Conservation (phyloP, 2,888 invertebrate genomes). For the Adelphocoris suturalis region DNA sequence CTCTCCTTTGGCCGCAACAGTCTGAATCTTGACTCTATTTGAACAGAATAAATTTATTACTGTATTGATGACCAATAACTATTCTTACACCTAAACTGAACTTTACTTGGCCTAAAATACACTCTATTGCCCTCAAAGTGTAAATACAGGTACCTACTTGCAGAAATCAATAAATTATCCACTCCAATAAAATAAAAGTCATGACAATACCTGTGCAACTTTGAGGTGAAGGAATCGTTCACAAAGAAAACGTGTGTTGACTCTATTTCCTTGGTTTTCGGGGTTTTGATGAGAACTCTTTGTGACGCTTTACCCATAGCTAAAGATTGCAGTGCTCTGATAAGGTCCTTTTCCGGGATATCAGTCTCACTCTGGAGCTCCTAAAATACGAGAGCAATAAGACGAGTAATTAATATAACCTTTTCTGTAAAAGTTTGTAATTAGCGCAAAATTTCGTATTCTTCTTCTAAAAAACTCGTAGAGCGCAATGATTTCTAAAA, state of each 20-base stretch:
- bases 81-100: no score
- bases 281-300: constrained; percentile 94
- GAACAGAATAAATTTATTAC: neutral
- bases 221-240: constrained; percentile 98
- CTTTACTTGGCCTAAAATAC: no score
- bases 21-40: constrained; percentile 92
- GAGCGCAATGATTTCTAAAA: no score
- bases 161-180: no score
- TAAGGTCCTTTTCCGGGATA: constrained; percentile 98
- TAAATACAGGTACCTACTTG: no score
- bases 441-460: no score
- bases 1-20: constrained; percentile 96
- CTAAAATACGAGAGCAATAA: constrained; percentile 77
- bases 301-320: constrained; percentile 99
- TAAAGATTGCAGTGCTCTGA: constrained; percentile 96
- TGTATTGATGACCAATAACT: no score
- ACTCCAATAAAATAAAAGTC: no score
- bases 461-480: no score
- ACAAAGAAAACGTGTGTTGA: constrained; percentile 94
- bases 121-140: no score
- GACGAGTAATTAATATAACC: no score
- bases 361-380: constrained; percentile 98
- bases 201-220: constrained; percentile 88
- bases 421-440: no score
- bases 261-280: constrained; percentile 98